These are phyloP conservation scores for Propsilocerus akamusi DNA, from an alignment of 1,140 invertebrate genomes.

Conservation along the genomic window DNA sequence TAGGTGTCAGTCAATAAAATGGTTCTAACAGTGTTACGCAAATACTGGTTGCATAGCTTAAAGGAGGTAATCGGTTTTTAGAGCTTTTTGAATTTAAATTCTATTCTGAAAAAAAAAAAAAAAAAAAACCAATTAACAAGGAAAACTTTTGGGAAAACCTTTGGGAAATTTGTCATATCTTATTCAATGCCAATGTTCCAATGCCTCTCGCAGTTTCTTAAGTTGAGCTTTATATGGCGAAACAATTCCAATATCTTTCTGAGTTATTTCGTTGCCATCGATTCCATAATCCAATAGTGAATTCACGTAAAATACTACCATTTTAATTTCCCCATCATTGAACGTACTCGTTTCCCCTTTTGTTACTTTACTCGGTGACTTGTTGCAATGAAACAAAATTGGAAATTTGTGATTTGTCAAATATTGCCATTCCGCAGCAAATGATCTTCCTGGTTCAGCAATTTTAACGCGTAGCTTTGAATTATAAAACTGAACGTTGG, in stretches of 20 bases:
- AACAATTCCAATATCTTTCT: slow-evolving; percentile 60
- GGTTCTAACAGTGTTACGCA: too few species aligned
- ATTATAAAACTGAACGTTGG: slow-evolving; percentile 43
- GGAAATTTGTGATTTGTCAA: slow-evolving; percentile 30
- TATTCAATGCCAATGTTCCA: slow-evolving; percentile 24
- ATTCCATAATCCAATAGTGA: slow-evolving; percentile 24
- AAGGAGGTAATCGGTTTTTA: too few species aligned
- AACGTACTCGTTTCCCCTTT: slow-evolving; percentile 53
- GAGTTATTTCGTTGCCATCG: slow-evolving; percentile 25
- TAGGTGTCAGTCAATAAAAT: too few species aligned
- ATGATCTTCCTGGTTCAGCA: too few species aligned
- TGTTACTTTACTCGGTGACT: background rate
- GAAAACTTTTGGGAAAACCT: too few species aligned
- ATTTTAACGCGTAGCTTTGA: slow-evolving; percentile 29
- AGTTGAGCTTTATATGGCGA: slow-evolving; percentile 63
- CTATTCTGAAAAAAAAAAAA: too few species aligned
- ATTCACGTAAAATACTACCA: slow-evolving; percentile 32
- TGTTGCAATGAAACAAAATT: slow-evolving; percentile 38
- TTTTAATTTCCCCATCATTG: slow-evolving; percentile 47
- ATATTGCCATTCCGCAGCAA: slow-evolving; percentile 23
- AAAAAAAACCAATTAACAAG: too few species aligned
- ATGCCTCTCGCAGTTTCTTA: slow-evolving; percentile 28
- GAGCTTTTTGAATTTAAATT: too few species aligned
- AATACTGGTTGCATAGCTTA: too few species aligned
- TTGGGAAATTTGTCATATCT: slow-evolving; percentile 69